These are phyloP conservation scores for Tetragnatha montana DNA, from an alignment of 2,888 invertebrate species.

Conservation along the genomic window DNA sequence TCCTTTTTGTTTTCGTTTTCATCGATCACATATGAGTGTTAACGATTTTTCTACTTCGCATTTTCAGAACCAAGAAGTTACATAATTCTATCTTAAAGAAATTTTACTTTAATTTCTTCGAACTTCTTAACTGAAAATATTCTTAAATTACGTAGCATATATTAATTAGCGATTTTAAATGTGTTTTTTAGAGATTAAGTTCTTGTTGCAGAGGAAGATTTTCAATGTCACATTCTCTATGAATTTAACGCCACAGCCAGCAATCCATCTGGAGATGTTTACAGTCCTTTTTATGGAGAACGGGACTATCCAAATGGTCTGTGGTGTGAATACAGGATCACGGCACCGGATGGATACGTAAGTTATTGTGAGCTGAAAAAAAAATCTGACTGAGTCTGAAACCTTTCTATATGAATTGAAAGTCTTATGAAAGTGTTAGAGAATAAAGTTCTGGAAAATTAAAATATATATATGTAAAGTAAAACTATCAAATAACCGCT, in stretches of 20 bases:
- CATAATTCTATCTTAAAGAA: too few relatives aligned
- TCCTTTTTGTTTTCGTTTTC: too few relatives aligned
- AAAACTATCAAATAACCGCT: too few relatives aligned
- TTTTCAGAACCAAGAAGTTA: too few relatives aligned
- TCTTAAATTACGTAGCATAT: too few relatives aligned
- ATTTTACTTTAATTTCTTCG: too few relatives aligned
- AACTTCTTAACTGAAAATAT: too few relatives aligned
- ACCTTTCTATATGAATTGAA: neutral
- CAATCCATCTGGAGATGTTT: constrained; percentile 16
- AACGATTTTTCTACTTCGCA: too few relatives aligned
- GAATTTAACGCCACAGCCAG: neutral
- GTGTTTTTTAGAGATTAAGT: too few relatives aligned
- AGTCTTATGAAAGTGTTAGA: neutral
- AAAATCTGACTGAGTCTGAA: neutral
- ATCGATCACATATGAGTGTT: too few relatives aligned
- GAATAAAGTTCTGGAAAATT: neutral
- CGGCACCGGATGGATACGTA: constrained; percentile 40
- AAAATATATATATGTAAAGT: neutral
- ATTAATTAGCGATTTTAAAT: too few relatives aligned
- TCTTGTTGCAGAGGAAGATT: constrained; percentile 11
- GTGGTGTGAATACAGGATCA: constrained; percentile 53
- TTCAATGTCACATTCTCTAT: constrained; percentile 38
- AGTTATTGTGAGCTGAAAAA: neutral
- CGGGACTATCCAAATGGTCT: constrained; percentile 20
- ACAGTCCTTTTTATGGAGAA: constrained; percentile 49